These are phyloP conservation scores for Amblyraja radiata DNA, from an alignment of 2,797 vertebrate genomes.

Conservation along the genomic window DNA sequence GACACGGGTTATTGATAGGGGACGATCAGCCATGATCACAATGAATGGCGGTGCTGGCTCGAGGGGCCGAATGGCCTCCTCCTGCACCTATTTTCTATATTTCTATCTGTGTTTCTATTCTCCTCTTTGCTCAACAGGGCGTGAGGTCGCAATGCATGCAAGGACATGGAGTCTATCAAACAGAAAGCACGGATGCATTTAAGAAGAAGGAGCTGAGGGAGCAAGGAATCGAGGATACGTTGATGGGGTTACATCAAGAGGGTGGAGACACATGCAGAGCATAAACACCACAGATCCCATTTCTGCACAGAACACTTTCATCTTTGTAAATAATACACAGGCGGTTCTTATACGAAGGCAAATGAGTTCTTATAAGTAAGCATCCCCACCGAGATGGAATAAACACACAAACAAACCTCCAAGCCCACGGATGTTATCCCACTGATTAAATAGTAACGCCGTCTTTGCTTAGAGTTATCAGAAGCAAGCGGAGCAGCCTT, in stretches of 20 bases:
- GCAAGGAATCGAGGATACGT: neutral
- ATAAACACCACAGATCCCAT: neutral
- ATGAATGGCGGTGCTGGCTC: too few relatives aligned
- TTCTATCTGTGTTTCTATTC: too few relatives aligned
- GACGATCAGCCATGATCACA: too few relatives aligned
- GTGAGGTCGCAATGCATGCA: neutral
- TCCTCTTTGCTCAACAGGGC: neutral
- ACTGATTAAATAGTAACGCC: neutral
- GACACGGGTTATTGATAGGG: too few relatives aligned
- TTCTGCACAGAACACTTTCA: neutral
- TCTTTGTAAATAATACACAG: neutral
- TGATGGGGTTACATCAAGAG: neutral
- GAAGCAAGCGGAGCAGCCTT: neutral
- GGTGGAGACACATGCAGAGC: neutral
- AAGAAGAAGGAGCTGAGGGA: neutral
- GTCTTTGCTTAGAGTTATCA: neutral
- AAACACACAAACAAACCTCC: neutral
- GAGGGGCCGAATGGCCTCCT: too few relatives aligned
- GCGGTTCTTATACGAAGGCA: neutral
- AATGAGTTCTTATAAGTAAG: neutral
- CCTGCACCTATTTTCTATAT: too few relatives aligned
- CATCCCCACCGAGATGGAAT: neutral
- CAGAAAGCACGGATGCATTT: neutral
- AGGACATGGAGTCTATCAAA: neutral
- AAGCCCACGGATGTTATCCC: neutral